phyloP scores from a whole-genome alignment of 2,797 vertebrate genomes.

The Galago senegalensis region DNA sequence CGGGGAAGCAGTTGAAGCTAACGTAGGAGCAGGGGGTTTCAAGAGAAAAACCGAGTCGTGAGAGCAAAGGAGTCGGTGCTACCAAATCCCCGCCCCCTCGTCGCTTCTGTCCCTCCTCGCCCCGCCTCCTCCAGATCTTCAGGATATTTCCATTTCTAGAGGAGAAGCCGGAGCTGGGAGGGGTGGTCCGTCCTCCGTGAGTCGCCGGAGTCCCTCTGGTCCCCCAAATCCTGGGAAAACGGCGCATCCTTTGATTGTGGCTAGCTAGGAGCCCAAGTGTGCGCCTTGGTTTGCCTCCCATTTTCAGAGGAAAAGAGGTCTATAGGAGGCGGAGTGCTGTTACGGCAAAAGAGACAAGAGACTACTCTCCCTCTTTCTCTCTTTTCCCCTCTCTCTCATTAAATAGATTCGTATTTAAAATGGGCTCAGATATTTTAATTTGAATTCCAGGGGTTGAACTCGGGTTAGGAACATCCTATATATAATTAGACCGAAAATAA shows the following conservation, averaged over 20 bases:
- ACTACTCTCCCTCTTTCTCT: not conserved
- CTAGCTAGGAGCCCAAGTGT: not conserved
- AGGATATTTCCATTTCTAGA: not conserved
- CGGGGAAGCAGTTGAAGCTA: not conserved
- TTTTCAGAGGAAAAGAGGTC: not conserved
- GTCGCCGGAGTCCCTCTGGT: not conserved
- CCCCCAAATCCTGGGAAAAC: not conserved
- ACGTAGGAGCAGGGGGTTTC: not conserved
- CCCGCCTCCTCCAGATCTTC: not conserved
- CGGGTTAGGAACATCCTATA: not conserved
- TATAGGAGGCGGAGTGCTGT: not conserved
- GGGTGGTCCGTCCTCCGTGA: not conserved
- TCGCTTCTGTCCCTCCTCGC: not conserved
- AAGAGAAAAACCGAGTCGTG: not conserved
- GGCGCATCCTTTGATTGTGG: not conserved
- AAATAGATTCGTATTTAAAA: slow-evolving; percentile 47
- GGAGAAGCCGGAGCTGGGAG: not conserved
- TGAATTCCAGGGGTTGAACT: not conserved
- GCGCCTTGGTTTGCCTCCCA: not conserved
- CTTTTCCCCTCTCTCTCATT: not conserved
- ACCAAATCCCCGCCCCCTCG: not conserved
- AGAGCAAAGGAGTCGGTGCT: not conserved
- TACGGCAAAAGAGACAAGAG: not conserved
- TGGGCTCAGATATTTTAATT: not conserved
- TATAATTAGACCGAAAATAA: not conserved